These are phyloP conservation scores for Sternarchorhynchus goeldii DNA, from an alignment of 2,797 vertebrate species.

Conservation along the genomic window DNA sequence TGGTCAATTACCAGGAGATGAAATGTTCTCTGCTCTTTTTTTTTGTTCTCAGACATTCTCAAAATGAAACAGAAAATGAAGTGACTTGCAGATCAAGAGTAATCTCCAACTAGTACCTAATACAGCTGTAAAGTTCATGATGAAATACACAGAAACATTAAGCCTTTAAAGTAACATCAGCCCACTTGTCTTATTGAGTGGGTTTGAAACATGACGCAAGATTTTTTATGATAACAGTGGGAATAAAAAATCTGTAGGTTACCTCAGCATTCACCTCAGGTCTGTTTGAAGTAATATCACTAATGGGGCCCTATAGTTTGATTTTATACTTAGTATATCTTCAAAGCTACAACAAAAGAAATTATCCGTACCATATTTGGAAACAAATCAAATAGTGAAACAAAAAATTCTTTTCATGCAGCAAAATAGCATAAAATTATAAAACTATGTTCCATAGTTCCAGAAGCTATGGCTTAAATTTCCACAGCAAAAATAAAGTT, in stretches of 20 bases:
- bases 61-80: conserved; percentile 9
- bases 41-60: background rate
- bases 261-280: background rate
- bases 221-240: conserved; percentile 9
- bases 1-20: conserved; percentile 7
- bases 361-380: background rate
- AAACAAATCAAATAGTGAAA: background rate
- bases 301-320: too few species aligned
- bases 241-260: background rate
- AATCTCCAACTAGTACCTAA: conserved; percentile 9
- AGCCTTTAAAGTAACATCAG: conserved; percentile 11
- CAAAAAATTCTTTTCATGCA: background rate
- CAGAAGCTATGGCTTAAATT: background rate
- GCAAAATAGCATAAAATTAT: background rate
- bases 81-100: background rate
- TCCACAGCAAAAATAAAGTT: background rate
- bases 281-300: background rate
- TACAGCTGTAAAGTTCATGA: conserved; percentile 29
- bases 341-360: background rate
- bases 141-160: conserved; percentile 39
- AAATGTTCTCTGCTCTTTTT: conserved; percentile 11
- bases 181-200: conserved; percentile 13
- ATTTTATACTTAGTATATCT: background rate
- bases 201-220: conserved; percentile 11
- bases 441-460: background rate